These are phyloP conservation scores for Phainopepla nitens DNA, from an alignment of 2,113 vertebrate species.

Conservation along the genomic window DNA sequence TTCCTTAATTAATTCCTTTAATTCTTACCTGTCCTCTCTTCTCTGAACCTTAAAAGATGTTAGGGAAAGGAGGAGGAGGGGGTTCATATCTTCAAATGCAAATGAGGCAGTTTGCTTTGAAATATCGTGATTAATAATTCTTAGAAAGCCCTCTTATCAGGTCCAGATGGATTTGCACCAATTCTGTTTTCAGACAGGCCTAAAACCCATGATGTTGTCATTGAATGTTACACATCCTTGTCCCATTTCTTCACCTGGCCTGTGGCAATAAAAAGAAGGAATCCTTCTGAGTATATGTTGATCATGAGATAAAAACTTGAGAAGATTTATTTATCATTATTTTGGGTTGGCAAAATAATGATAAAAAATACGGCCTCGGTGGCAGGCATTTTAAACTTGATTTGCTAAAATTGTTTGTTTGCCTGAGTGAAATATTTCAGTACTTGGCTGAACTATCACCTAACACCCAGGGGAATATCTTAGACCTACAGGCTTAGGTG, in stretches of 20 bases:
- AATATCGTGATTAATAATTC: background rate
- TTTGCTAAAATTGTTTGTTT: background rate
- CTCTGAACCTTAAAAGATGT: background rate
- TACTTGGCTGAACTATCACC: background rate
- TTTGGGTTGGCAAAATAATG: background rate
- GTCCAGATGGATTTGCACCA: background rate
- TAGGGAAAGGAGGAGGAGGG: background rate
- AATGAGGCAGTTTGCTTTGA: background rate
- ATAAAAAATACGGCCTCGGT: background rate
- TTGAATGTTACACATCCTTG: background rate
- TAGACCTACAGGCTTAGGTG: background rate
- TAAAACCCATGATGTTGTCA: background rate
- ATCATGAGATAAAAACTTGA: background rate
- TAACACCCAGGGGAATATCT: background rate
- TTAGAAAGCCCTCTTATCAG: background rate
- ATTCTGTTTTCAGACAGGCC: background rate
- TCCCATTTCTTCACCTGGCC: background rate
- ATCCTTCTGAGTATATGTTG: background rate
- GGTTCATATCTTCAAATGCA: background rate
- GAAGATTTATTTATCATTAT: background rate
- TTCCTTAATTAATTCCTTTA: background rate
- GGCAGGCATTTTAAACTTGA: background rate
- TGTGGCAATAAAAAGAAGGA: background rate
- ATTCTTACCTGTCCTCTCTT: background rate
- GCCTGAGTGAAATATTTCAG: background rate